phyloP scores from a whole-genome alignment of 1,140 invertebrate genomes.

The Papilio aristodemus region DNA sequence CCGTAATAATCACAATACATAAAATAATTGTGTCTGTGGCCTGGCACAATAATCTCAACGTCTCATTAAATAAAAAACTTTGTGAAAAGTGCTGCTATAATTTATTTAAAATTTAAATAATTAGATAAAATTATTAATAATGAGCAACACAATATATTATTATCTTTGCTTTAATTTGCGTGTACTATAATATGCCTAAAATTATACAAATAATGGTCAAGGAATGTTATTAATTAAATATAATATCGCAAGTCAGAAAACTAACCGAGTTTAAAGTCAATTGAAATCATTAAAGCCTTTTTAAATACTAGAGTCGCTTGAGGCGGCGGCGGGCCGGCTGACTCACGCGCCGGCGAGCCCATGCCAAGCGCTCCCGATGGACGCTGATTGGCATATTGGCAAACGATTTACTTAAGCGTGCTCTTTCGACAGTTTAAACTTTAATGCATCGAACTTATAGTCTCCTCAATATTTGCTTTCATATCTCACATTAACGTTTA shows the following conservation, averaged over 20 bases:
- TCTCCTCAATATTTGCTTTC: constrained; percentile 9
- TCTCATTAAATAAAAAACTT: too few relatives aligned
- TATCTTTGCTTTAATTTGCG: too few relatives aligned
- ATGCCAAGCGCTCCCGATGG: not conserved
- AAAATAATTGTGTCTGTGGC: too few relatives aligned
- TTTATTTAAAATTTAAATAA: too few relatives aligned
- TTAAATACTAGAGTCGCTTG: constrained; percentile 12
- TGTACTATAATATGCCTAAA: too few relatives aligned
- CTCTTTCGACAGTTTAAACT: not conserved
- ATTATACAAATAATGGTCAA: not conserved
- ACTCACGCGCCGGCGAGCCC: not conserved
- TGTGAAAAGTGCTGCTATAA: too few relatives aligned
- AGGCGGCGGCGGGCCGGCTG: not conserved
- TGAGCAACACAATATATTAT: too few relatives aligned
- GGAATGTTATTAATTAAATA: not conserved
- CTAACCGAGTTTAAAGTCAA: not conserved
- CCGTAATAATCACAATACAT: too few relatives aligned
- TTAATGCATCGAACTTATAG: constrained; percentile 2
- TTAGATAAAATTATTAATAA: too few relatives aligned
- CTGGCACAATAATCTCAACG: too few relatives aligned
- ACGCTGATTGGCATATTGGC: constrained; percentile 25
- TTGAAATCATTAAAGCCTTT: constrained; percentile 13
- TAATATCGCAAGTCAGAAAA: not conserved
- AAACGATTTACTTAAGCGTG: not conserved
- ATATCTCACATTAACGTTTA: not conserved